Conservation (phyloP, 2,888 invertebrate genomes). For the Nowickia ferox region DNA sequence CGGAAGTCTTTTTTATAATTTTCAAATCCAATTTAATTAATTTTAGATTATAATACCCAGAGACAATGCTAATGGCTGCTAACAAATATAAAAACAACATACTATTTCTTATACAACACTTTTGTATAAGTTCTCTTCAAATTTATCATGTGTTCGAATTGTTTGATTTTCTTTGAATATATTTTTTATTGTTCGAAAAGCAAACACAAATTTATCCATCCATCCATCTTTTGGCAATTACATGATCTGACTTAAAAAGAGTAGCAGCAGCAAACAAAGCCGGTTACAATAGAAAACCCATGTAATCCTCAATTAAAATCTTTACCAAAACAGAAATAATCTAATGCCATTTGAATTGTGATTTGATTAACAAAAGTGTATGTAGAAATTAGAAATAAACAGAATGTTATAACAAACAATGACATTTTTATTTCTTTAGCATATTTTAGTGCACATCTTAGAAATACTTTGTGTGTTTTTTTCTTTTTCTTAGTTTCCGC, state of each 20-base stretch:
- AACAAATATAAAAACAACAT: background rate
- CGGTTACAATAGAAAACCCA: slow-evolving; percentile 64
- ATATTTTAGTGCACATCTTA: slow-evolving; percentile 22
- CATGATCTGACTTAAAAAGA: slow-evolving; percentile 31
- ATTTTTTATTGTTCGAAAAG: background rate
- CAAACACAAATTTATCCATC: slow-evolving; percentile 13
- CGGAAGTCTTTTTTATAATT: background rate
- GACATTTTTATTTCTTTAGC: slow-evolving; percentile 37
- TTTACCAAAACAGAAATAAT: slow-evolving; percentile 73
- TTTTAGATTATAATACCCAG: slow-evolving; percentile 34
- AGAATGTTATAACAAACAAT: slow-evolving; percentile 36
- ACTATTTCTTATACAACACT: slow-evolving; percentile 10
- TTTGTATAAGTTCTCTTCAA: background rate
- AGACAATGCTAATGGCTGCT: slow-evolving; percentile 4
- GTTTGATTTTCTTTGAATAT: background rate
- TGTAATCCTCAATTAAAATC: slow-evolving; percentile 81
- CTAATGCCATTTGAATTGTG: slow-evolving; percentile 78
- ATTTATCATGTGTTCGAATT: slow-evolving; percentile 31
- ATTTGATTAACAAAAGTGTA: slow-evolving; percentile 60
- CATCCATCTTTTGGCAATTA: slow-evolving; percentile 56
- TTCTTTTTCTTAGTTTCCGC: slow-evolving; percentile 37
- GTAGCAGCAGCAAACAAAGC: slow-evolving; percentile 22
- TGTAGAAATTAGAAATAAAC: slow-evolving; percentile 52
- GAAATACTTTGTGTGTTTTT: slow-evolving; percentile 13
- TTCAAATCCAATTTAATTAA: slow-evolving; percentile 44